Base-by-base conservation (phyloP, 2,888 invertebrate species). In the Synanthedon formicaeformis region DNA sequence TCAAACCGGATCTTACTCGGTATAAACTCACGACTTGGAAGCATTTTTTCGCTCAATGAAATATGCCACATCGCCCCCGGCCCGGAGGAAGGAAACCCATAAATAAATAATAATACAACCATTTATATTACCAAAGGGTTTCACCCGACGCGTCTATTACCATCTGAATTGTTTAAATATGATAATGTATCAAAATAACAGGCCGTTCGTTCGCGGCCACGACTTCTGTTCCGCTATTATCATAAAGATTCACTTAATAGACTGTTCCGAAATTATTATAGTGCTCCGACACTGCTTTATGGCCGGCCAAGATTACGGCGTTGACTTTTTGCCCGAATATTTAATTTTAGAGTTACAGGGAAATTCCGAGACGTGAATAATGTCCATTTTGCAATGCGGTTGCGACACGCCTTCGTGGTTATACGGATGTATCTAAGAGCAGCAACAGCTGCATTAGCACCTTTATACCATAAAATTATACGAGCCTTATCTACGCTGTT, bases 111-210 rank as follows among this genome's bases (percentile, higher is more conserved):
- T 87, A 87, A 87, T 85, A 82, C 81, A 79, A 81, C 84, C 84
- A 87, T 87, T 87, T 86, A 87, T 87, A 87, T 85, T 86, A 83
- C 87, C 79, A 84, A 87, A 87, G 86, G 87, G 85, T 85, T 86
- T 84, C 69, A 67, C 78, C 78, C 83, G 85, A 85, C 85, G 84
- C 81, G 82, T 85, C 87, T 87, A 87, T 87, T 87, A 87, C 81
- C 87, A 87, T 87, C 80, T 75, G 85, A 86, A 87, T 87, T 84
- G 87, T 85, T 87, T 85, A 81, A 86, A 86, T 87, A 87, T 87
- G 87, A 85, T 86, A 87, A 87, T 87, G 83, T 75, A 85, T 86
- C 86, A 86, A 86, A 87, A 85, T 85, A 84, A 79, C 81, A 81
- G 83, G 78, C 83, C 73, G 74, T 74, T 75, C 71, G 74, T 77